Evolutionary conservation across 2,113 vertebrate genomes (phyloP).

Genomic region (Corythornis vintsioides): DNA sequence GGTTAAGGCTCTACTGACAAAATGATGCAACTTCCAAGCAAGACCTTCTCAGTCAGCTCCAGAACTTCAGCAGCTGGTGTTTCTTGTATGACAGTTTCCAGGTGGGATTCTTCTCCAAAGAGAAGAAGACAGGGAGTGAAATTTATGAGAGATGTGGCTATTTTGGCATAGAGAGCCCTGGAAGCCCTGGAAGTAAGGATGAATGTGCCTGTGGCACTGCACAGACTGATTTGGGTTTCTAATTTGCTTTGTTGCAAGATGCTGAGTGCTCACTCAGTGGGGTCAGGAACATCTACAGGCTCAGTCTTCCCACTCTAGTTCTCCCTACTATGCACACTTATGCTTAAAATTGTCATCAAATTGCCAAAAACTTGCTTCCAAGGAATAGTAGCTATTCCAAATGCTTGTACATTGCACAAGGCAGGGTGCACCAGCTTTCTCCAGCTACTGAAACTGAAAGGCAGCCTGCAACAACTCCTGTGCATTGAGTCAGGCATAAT

Average conservation of each 20-base stretch:
- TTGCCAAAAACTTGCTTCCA: not conserved
- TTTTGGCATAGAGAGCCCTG: not conserved
- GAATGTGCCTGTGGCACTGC: not conserved
- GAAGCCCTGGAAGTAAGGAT: not conserved
- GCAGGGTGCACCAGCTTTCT: not conserved
- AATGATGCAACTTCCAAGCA: not conserved
- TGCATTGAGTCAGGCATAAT: rapidly evolving
- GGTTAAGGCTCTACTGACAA: not conserved
- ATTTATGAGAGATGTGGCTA: not conserved
- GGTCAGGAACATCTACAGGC: not conserved
- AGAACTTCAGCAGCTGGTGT: not conserved
- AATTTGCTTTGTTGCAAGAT: not conserved
- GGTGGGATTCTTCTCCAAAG: not conserved
- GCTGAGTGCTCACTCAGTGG: rapidly evolving
- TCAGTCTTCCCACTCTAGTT: not conserved
- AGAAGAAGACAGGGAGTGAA: not conserved
- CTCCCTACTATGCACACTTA: not conserved
- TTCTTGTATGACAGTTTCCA: not conserved
- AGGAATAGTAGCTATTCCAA: not conserved
- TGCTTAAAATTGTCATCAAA: not conserved
- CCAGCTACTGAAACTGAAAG: not conserved
- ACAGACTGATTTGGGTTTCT: not conserved
- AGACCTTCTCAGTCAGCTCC: not conserved
- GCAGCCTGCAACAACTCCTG: not conserved
- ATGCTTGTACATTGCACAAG: rapidly evolving